A percentile compares a stretch with the other conserved stretches of the same genome.
Conservation (phyloP, 1,140 invertebrate species). For the Drosophila ficusphila region DNA sequence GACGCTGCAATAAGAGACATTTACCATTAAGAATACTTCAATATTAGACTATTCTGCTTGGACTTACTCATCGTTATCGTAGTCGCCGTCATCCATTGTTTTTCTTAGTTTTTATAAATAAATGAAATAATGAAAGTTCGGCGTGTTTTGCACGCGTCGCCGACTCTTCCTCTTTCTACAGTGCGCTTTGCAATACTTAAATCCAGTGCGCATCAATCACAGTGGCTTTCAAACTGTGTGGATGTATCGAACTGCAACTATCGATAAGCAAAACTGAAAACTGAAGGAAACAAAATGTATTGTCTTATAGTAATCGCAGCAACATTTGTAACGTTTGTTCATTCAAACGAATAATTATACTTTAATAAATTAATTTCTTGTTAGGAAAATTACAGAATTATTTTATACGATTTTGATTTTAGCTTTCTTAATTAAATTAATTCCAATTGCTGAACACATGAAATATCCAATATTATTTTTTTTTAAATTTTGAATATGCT, state of each 20-base stretch:
- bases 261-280: neutral
- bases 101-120: neutral
- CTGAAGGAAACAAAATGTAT: too few species aligned
- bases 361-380: neutral
- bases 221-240: neutral
- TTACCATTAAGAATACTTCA: neutral
- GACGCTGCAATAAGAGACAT: slow-evolving; percentile 85
- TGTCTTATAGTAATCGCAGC: too few species aligned
- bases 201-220: neutral
- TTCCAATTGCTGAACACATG: too few species aligned
- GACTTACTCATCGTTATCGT: slow-evolving; percentile 90
- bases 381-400: too few species aligned
- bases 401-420: too few species aligned
- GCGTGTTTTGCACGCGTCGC: slow-evolving; percentile 42
- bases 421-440: too few species aligned
- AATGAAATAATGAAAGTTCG: slow-evolving; percentile 11
- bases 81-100: slow-evolving; percentile 91
- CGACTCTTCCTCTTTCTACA: slow-evolving; percentile 1
- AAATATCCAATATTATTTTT: too few species aligned
- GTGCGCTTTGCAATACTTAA: neutral
- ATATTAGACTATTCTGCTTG: neutral
- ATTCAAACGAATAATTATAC: neutral
- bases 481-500: neutral
- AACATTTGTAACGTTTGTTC: too few species aligned
- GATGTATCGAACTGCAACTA: neutral